Conservation (phyloP, 2,113 vertebrate species). For the Xiphophorus hellerii region DNA sequence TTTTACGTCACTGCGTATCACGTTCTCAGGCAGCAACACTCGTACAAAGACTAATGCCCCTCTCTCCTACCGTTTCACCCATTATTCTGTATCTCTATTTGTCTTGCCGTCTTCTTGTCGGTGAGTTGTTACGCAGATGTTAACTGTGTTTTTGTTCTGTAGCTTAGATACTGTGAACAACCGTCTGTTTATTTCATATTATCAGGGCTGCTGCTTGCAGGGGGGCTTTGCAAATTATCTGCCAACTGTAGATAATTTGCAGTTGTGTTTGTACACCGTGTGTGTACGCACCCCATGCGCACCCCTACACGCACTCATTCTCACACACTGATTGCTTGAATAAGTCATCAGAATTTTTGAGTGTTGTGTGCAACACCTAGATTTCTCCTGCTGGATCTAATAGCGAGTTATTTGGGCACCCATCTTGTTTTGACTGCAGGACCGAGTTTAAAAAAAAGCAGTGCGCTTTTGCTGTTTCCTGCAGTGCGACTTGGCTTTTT, state of each 20-base stretch:
- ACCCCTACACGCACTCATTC: not conserved
- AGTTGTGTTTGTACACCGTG: constrained; percentile 6
- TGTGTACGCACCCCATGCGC: not conserved
- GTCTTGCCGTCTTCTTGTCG: constrained; percentile 28
- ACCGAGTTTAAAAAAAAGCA: not conserved
- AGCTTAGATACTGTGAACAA: constrained; percentile 42
- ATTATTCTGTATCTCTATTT: constrained; percentile 21
- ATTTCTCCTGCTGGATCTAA: not conserved
- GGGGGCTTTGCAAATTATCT: constrained; percentile 15
- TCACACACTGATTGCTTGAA: not conserved
- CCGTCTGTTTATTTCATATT: constrained; percentile 34
- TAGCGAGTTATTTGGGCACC: constrained; percentile 11
- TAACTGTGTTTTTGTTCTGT: constrained; percentile 37
- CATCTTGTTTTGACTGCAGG: constrained; percentile 6
- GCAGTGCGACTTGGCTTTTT: not conserved
- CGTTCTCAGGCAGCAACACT: not conserved
- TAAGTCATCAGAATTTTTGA: constrained; percentile 2
- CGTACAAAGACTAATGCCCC: constrained; percentile 3
- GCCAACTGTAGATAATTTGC: constrained; percentile 15
- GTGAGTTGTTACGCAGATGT: constrained; percentile 38
- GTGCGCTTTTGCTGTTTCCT: not conserved
- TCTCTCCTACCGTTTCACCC: constrained; percentile 2
- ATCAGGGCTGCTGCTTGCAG: constrained; percentile 2
- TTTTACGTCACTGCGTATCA: not conserved
- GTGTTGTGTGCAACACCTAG: constrained; percentile 3